These are phyloP conservation scores for Emys orbicularis DNA, from an alignment of 2,797 vertebrate genomes.

Conservation along the genomic window DNA sequence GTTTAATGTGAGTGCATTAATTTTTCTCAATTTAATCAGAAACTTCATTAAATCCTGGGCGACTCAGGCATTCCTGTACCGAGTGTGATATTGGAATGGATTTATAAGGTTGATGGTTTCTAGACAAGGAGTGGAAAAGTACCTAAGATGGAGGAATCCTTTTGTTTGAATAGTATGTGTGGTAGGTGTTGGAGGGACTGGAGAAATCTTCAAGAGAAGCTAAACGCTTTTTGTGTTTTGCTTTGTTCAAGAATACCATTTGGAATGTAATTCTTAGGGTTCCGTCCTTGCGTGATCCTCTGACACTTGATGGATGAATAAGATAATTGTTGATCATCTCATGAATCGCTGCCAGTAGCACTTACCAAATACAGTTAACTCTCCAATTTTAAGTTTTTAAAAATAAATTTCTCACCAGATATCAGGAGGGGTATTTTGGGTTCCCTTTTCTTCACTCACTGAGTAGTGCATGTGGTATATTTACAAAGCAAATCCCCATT, in stretches of 20 bases:
- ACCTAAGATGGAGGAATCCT: conserved; percentile 1
- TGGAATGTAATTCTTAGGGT: conserved; percentile 45
- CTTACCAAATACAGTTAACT: conserved; percentile 70
- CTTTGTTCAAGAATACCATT: not conserved
- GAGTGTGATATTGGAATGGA: conserved; percentile 31
- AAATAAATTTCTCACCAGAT: conserved; percentile 49
- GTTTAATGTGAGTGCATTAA: conserved; percentile 20
- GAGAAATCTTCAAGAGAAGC: conserved; percentile 36
- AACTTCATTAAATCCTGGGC: not conserved
- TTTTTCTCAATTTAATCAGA: conserved; percentile 56
- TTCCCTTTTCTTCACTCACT: not conserved
- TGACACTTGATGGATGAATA: conserved; percentile 69
- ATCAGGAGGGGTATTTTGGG: not conserved
- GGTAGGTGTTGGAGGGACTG: conserved; percentile 5
- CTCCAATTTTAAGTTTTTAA: conserved; percentile 55
- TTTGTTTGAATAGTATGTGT: conserved; percentile 29
- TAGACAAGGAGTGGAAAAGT: conserved; percentile 47
- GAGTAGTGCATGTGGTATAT: not conserved
- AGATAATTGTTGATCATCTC: conserved; percentile 77
- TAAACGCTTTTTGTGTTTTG: not conserved
- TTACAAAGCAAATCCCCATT: not conserved
- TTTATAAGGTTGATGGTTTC: conserved; percentile 56
- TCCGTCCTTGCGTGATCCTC: conserved; percentile 66
- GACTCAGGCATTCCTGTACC: not conserved
- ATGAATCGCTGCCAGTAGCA: conserved; percentile 60